Evolutionary conservation across 2,888 invertebrate genomes (phyloP), one percentile per base, ranked within the genome.

Genomic region (Eupithecia dodoneata): DNA sequence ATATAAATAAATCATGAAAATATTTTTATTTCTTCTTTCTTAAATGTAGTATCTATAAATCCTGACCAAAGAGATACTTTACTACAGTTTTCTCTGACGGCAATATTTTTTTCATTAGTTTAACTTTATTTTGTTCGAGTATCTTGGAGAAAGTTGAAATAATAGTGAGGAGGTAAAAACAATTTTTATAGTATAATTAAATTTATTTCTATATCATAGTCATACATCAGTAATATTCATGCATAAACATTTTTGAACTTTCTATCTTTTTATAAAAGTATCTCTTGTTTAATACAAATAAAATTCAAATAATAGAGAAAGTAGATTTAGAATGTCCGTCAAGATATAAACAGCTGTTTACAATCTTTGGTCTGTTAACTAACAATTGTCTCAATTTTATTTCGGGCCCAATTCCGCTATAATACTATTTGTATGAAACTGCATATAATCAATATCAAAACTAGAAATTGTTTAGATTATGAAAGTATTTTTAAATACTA

Each of bases 151-250:
- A 45, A 5, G 45, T 45, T 5, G 45, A 18, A 5, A 63, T 6
- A 41, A 65, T 41, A 65, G 13, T 41, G 5, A 65, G 5, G 13
- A 41, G 30, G 10, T 59, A 55, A 71, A 71, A 77, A 74, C 59
- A 49, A 3, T 55, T 47, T 7, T 13, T 12, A 18, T 74, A 45
- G 9, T 70, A 41, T 66, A 75, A 75, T 72, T 77, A 71, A 71
- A 75, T 77, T 72, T 77, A 77, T 77, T 76, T 71, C 47, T 73
- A 70, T 70, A 72, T n/a, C n/a, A 73, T 75, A 71, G 73, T 76
- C 75, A 79, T 76, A 76, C 74, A 79, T 71, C 74, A 76, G 42
- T 74, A 76, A 30, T 67, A 73, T 71, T 73, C 49, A 72, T 55
- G 65, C 71, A 41, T 63, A 65, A 70, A 66, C 55, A 55, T 76